phyloP scores from a whole-genome alignment of 2,888 invertebrate genomes.

The Oscheius sp. region DNA sequence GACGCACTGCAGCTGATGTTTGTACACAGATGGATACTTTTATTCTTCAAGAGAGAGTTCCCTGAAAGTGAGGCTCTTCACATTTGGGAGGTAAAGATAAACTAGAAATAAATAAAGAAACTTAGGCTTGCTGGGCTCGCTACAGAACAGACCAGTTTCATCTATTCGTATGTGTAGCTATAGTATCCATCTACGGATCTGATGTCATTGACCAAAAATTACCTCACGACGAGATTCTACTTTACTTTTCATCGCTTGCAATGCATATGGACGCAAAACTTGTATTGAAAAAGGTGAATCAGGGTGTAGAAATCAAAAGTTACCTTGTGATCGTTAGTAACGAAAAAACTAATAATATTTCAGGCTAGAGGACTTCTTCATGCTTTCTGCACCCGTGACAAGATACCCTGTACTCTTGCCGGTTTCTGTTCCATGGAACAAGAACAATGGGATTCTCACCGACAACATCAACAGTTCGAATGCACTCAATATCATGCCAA shows the following conservation, averaged over 20 bases:
- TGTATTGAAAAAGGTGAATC: constrained; percentile 81
- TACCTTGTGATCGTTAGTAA: no score
- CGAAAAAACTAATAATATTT: no score
- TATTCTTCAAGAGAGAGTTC: constrained; percentile 80
- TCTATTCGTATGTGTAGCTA: constrained; percentile 89
- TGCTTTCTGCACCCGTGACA: constrained; percentile 86
- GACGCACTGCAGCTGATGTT: constrained; percentile 88
- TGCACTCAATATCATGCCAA: constrained; percentile 48
- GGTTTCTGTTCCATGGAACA: constrained; percentile 72
- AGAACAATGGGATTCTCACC: constrained; percentile 65
- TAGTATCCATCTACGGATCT: constrained; percentile 83
- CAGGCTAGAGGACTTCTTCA: constrained; percentile 87
- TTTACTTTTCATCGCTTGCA: constrained; percentile 92
- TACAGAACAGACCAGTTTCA: constrained; percentile 95
- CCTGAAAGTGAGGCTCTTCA: constrained; percentile 64
- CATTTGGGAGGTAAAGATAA: constrained; percentile 62
- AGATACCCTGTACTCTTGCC: constrained; percentile 87
- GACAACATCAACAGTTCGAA: constrained; percentile 54
- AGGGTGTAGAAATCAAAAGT: no score
- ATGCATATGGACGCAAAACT: constrained; percentile 96
- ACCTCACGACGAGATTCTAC: constrained; percentile 90
- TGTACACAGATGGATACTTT: constrained; percentile 91
- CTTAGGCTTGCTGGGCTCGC: constrained; percentile 93
- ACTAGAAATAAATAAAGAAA: not conserved
- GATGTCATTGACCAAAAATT: constrained; percentile 87